Evolutionary conservation across 2,888 invertebrate genomes (phyloP), one percentile per base, ranked within the genome.

Genomic region (Meiosimyza decipiens): DNA sequence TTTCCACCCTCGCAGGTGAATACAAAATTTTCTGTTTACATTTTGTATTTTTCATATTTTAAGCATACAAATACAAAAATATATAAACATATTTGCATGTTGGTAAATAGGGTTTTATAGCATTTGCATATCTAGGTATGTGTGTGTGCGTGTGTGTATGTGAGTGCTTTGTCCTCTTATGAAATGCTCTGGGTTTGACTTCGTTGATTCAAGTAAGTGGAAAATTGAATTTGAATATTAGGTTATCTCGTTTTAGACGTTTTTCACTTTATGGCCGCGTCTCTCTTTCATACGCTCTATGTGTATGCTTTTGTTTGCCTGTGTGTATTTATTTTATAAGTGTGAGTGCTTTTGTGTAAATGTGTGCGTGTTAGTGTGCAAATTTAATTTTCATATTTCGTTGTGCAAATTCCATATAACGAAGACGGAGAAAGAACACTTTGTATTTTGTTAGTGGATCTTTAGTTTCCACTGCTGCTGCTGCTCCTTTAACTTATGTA

Each of bases 151-250:
- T 40, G 47, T 18, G 15, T 52, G n/a, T 47, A 4, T 6, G 49
- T 54, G n/a, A n/a, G n/a, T n/a, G n/a, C n/a, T 57, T 33, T 40
- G 65, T 50, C 47, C 28, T 40, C 50, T 12, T 68, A 49, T 70
- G 52, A 64, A 40, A 49, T 62, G 62, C 13, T 54, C 54, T 52
- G 59, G 47, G 50, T 51, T 28, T 18, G 33, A 18, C 40, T 9
- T 28, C 15, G 12, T 18, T 74, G 71, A 73, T 74, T 71, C 70
- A 71, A 74, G 73, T 55, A 74, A 73, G 73, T 75, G 75, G 73
- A 74, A 77, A 77, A 76, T 77, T 75, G 70, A 76, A 76, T 77
- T 76, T 74, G 71, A 72, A 73, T 72, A 76, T 76, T 74, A 73
- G 71, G 73, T 77, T 77, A 73, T 64, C 63, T 60, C 65, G 54